These are phyloP conservation scores for Bombus pyrosoma DNA, from an alignment of 1,140 invertebrate species.

Conservation along the genomic window DNA sequence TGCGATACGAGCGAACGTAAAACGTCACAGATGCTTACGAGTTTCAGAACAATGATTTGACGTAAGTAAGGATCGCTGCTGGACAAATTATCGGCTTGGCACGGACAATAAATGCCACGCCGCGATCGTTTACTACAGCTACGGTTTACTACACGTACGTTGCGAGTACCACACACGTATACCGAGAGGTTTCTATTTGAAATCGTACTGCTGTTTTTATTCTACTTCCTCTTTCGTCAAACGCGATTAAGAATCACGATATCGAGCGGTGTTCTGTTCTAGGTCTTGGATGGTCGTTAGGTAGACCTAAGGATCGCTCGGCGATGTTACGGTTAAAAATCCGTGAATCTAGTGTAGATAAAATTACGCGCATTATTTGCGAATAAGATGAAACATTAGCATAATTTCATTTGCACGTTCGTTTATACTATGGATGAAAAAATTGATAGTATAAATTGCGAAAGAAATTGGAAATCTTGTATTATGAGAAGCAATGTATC, in stretches of 20 bases:
- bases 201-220: constrained; percentile 5
- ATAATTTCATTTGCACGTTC: no score
- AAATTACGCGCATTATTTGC: no score
- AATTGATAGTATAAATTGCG: neutral
- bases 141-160: neutral
- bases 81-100: constrained; percentile 41
- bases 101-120: constrained; percentile 27
- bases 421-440: no score
- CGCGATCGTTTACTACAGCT: constrained; percentile 14
- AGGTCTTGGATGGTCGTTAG: neutral
- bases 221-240: constrained; percentile 15
- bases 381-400: no score
- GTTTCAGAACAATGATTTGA: constrained; percentile 25
- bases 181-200: constrained; percentile 6
- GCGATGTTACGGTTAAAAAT: neutral
- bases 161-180: no score
- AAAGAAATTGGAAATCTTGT: neutral
- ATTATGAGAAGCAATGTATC: neutral
- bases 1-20: neutral
- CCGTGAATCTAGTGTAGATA: no score
- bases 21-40: constrained; percentile 5
- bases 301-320: no score
- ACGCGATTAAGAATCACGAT: constrained; percentile 7
- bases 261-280: neutral
- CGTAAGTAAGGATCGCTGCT: constrained; percentile 4